Evolutionary conservation across 2,797 vertebrate genomes (phyloP), one percentile per base, ranked within the genome.

Genomic region (Hydrocynus forskahlii): DNA sequence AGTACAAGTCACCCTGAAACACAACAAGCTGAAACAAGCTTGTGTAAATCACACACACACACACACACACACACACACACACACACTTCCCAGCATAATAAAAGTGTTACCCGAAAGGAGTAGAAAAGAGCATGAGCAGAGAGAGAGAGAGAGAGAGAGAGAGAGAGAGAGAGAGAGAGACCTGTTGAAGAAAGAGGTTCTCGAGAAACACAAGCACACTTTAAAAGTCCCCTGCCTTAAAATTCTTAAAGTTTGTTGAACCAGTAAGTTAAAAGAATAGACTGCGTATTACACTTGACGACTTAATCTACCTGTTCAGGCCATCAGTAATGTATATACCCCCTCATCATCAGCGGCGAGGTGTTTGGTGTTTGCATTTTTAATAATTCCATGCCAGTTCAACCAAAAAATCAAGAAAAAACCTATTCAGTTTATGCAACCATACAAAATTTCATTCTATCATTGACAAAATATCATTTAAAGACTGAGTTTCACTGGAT

Each of bases 21-120:
- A 85, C 89, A 84, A 88, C 78, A 79, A 89, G 88, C 87, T 87
- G 86, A 80, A 87, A 85, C 64, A 89, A 84, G 87, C 60, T 55
- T 64, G 72, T 86, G 83, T 91, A 89, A 90, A 90, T 89, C 87
- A 89, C 75, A 89, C 71, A 60, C 63, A 54, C n/a, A 75, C n/a
- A 63, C 59, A 64, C 16, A 67, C 45, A 66, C 25, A 35, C 48
- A 60, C 63, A 54, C n/a, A 75, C n/a, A 75, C 59, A 64, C 16
- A 67, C 45, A 66, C 25, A 35, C 48, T 38, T n/a, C 16, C 48
- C 45, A 45, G 62, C 60, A 73, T 84, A 76, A 77, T 73, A 77
- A 80, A 80, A 77, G 73, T 35, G 66, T 59, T 23, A 48, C 72
- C 62, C 66, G 71, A 83, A 66, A 71, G 72, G 12, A 52, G 62